Base-by-base conservation (phyloP, 2,113 vertebrate species). In the Thinocorus orbignyianus region DNA sequence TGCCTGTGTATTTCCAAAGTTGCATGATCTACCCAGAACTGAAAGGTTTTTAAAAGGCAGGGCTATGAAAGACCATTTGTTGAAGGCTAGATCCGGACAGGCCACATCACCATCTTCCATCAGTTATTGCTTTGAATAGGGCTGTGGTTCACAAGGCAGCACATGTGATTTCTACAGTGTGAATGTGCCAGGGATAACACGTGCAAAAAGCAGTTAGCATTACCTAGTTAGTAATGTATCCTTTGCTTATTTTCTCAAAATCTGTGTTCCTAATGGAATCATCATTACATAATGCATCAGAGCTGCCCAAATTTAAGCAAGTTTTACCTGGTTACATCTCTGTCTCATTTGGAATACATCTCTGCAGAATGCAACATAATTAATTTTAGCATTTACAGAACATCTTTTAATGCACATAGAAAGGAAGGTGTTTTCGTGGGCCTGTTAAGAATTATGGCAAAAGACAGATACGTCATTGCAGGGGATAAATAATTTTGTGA, bases 211-310 rank as follows among this genome's bases (percentile, higher is more conserved):
- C 77, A 64, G 72, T 60, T 74, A 35, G 48, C 0, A 0, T 74
- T 64, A 60, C 48, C 60, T 77, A 78, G 46, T 66, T 86, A 81
- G 39, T 68, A 57, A 52, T 62, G 31, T 41, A 39, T 33, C 77
- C 83, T 92, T 95, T 51, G 25, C 72, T 87, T 92, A 35, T 93
- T 92, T 87, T 65, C 65, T 89, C 89, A 71, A 95, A 84, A 61
- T 55, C 20, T 57, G 2, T 91, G 20, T 55, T 89, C 70, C 44
- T 91, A 41, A 64, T 44, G 30, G 54, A 84, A 35, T 71, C 60
- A 51, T 86, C n/a, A 58, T 93, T 68, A 58, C 49, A 49, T 70
- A 83, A 15, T n/a, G 41, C 61, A 76, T 90, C 78, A 86, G 46
- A 74, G 52, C 70, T 87, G 57, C 57, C 51, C 57, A 92, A 48